Evolutionary conservation across 2,888 invertebrate species (phyloP).

Genomic region (Drosophila mercatorum): DNA sequence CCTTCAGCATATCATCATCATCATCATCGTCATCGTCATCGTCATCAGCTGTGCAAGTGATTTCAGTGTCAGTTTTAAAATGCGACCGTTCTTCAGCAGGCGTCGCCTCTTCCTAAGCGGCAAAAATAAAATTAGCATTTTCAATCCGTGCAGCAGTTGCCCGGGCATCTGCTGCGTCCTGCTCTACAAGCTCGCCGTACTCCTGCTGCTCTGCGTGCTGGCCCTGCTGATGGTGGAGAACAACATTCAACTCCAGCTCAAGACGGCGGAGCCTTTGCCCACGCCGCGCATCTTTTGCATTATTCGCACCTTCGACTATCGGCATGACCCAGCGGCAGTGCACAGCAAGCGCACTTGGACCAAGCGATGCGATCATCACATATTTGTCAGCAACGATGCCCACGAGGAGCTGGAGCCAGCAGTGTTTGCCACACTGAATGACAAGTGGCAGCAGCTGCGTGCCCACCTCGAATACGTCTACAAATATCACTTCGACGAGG

Average conservation of each 20-base stretch:
- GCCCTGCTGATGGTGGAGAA: slow-evolving; percentile 9
- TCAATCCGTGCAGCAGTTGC: slow-evolving; percentile 46
- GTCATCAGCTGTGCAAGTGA: slow-evolving; percentile 10
- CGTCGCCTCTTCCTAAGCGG: slow-evolving; percentile 49
- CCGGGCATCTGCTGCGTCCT: neutral
- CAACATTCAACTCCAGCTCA: neutral
- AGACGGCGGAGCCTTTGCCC: neutral
- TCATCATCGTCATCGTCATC: slow-evolving; percentile 22
- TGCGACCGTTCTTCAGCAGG: slow-evolving; percentile 50
- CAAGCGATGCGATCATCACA: slow-evolving; percentile 91
- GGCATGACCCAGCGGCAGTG: slow-evolving; percentile 85
- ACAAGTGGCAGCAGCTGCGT: slow-evolving; percentile 95
- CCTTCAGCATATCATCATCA: slow-evolving; percentile 8
- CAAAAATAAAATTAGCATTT: slow-evolving; percentile 64
- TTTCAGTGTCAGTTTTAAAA: slow-evolving; percentile 37
- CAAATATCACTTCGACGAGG: slow-evolving; percentile 91
- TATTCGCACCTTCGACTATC: slow-evolving; percentile 91
- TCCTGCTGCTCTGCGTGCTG: slow-evolving; percentile 42
- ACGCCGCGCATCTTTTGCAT: slow-evolving; percentile 94
- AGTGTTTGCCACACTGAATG: slow-evolving; percentile 92
- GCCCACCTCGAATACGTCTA: slow-evolving; percentile 94
- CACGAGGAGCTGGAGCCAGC: slow-evolving; percentile 91
- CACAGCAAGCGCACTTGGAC: slow-evolving; percentile 98
- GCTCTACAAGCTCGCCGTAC: slow-evolving; percentile 31
- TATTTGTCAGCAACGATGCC: slow-evolving; percentile 92